These are phyloP conservation scores for Pangasius krempfi DNA, from an alignment of 2,797 vertebrate species.

Conservation along the genomic window DNA sequence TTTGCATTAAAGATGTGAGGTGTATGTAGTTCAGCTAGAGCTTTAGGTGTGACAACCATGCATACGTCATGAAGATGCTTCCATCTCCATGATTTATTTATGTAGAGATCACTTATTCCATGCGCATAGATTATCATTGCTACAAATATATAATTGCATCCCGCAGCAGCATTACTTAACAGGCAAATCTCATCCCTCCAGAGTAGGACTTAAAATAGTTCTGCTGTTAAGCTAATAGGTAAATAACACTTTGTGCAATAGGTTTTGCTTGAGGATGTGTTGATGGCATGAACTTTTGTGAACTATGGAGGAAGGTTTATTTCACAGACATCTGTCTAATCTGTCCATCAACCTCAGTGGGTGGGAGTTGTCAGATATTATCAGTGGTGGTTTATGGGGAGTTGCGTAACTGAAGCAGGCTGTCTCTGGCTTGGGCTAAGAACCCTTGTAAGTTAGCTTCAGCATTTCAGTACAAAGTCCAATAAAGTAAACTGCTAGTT, in stretches of 20 bases:
- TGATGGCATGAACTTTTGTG: background rate
- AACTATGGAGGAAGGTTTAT: background rate
- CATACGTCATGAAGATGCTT: background rate
- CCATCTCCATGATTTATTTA: background rate
- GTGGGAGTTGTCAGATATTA: background rate
- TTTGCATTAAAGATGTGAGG: background rate
- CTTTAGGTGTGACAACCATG: background rate
- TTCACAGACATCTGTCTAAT: background rate
- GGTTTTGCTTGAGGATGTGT: background rate
- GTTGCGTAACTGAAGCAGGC: background rate
- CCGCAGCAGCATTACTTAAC: background rate
- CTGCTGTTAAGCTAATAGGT: background rate
- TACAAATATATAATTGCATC: background rate
- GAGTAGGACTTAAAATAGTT: background rate
- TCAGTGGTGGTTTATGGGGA: background rate
- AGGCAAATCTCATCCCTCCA: no score
- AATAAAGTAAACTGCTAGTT: background rate
- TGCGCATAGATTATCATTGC: background rate
- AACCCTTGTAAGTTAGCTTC: background rate
- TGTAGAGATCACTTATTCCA: background rate
- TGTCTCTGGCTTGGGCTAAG: background rate
- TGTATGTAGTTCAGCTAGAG: background rate
- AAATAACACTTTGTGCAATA: no score
- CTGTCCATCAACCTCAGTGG: background rate
- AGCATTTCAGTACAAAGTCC: constrained; percentile 2